Evolutionary conservation across 2,113 vertebrate species (phyloP), one percentile per base, ranked within the genome.

Genomic region (Tenebrosternarchus preto): DNA sequence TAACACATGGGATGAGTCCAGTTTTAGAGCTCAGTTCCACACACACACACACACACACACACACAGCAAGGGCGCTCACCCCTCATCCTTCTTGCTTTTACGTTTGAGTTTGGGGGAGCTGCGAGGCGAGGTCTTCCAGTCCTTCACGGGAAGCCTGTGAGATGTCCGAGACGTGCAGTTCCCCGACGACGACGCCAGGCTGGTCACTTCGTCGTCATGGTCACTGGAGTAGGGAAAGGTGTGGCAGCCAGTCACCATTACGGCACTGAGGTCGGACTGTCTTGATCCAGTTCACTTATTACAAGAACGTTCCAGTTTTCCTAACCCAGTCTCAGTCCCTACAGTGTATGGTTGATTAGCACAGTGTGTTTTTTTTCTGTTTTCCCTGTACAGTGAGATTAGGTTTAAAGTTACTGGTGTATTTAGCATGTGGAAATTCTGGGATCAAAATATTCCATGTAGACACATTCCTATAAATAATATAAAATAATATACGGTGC

Each of bases 51-150:
- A 2, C 2, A 50, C 1, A 50, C 7, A 22, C 1, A 29, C n/a
- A 0, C 1, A 15, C 31, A 4, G 39, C 9, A 8, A 16, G 56
- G 5, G 0, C n/a, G 39, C 83, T 57, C 91, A 99, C 98, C 95
- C 86, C 0, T 98, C 94, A 15, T 97, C 97, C 53, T 96, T 98
- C 88, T 96, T 97, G 83, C 83, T 91, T 91, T 96, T 98, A 86
- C 95, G 87, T 87, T 96, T 97, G 0, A 95, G 91, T 86, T 98
- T 98, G 1, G 97, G 97, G 0, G 98, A 98, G 24, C 92, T 88
- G 80, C 96, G 91, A 4, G 97, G 97, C 2, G 97, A 99, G 0
- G 91, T 91, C 83, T 98, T 98, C 97, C 97, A 98, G 82, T 99
- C 98, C 85, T 99, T 98, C n/a, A 94, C 90, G 0, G 95, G 94